These are phyloP conservation scores for Dasysyrphus albostriatus DNA, from an alignment of 2,888 invertebrate species.

Conservation along the genomic window DNA sequence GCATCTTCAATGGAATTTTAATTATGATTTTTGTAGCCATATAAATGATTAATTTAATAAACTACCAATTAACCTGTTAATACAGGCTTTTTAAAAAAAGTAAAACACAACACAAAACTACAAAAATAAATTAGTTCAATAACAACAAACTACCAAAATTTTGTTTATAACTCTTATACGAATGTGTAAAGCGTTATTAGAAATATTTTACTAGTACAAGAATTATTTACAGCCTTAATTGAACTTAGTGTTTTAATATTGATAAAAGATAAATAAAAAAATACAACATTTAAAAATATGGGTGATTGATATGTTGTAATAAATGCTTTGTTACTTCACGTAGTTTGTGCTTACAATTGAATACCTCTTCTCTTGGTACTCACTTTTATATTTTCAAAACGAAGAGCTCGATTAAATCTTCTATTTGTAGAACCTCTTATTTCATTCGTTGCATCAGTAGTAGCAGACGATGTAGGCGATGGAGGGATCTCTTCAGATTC, in stretches of 20 bases:
- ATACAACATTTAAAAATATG: background rate
- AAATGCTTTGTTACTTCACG: background rate
- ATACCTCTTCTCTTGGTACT: conserved; percentile 78
- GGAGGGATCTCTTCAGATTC: conserved; percentile 80
- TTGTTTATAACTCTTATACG: conserved; percentile 23
- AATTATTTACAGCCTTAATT: conserved; percentile 43
- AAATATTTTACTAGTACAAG: background rate
- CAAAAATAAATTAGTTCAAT: conserved; percentile 20
- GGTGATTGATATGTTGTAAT: background rate
- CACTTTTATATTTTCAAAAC: conserved; percentile 77
- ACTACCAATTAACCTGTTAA: background rate
- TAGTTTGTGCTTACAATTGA: conserved; percentile 75
- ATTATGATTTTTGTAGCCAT: background rate
- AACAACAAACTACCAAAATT: conserved; percentile 9
- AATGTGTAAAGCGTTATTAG: conserved; percentile 1
- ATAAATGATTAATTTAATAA: background rate
- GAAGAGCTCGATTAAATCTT: conserved; percentile 63
- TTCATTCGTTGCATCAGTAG: conserved; percentile 15
- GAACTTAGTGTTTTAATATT: conserved; percentile 1
- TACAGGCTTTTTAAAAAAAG: background rate
- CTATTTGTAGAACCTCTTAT: background rate
- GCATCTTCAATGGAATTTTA: no score
- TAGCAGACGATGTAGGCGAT: conserved; percentile 78
- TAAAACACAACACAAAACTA: conserved; percentile 13
- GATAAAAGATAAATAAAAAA: background rate